Conservation (phyloP, 2,797 vertebrate species). For the Malacoraja senta region DNA sequence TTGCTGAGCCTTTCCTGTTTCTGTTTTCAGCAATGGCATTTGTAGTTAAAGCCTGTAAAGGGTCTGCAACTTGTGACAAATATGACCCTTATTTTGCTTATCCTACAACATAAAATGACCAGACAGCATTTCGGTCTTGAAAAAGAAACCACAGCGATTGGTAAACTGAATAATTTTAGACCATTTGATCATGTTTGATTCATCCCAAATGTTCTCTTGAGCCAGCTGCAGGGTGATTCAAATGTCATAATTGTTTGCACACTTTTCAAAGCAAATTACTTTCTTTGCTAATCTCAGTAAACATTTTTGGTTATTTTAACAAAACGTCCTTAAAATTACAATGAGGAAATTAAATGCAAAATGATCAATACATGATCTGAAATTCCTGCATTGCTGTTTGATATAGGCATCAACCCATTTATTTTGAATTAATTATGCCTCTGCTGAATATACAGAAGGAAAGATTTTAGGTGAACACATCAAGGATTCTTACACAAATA, state of each 20-base stretch:
- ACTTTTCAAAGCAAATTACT: not conserved
- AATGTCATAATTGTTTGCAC: not conserved
- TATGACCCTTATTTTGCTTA: not conserved
- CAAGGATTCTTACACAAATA: not conserved
- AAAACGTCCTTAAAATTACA: not conserved
- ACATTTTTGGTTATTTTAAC: slow-evolving; percentile 1
- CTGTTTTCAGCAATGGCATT: too few relatives aligned
- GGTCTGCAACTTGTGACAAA: not conserved
- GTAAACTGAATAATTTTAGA: not conserved
- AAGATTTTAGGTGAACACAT: not conserved
- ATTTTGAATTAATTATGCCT: not conserved
- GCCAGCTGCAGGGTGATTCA: not conserved
- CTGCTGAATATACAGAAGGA: not conserved
- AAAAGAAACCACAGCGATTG: not conserved
- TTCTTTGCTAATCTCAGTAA: not conserved
- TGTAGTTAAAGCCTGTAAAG: too few relatives aligned
- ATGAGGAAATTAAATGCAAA: not conserved
- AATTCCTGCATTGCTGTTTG: not conserved
- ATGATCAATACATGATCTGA: not conserved
- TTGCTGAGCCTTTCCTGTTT: too few relatives aligned
- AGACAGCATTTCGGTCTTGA: not conserved
- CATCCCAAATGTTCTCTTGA: not conserved
- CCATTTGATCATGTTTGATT: not conserved
- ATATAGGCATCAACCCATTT: not conserved
- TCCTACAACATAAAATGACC: not conserved